Percentiles rank a stretch among this genome's conserved stretches.
phyloP scores from a whole-genome alignment of 2,888 invertebrate species.

The Nephrocerus scutellatus region DNA sequence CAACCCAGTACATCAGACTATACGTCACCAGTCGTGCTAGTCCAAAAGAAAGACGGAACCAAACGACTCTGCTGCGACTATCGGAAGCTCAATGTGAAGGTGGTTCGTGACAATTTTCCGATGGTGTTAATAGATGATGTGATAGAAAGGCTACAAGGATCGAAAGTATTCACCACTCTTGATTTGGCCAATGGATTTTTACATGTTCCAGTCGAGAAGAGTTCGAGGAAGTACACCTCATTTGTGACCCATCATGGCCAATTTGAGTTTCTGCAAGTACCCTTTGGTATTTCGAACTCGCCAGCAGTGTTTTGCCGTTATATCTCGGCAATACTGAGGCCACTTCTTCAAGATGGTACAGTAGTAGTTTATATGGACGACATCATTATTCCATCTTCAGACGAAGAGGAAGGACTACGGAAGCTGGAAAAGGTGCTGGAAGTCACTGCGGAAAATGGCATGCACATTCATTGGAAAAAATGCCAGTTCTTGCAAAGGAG shows the following conservation, averaged over 20 bases:
- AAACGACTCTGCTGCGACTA: constrained; percentile 8
- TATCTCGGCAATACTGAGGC: no score
- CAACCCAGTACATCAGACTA: constrained; percentile 28
- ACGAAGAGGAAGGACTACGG: constrained; percentile 4
- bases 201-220: background rate
- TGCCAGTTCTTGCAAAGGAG: constrained; percentile 15
- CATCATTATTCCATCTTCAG: constrained; percentile 3
- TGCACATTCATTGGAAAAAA: constrained; percentile 19
- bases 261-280: constrained; percentile 1
- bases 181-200: constrained; percentile 1
- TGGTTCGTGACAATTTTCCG: constrained; percentile 11
- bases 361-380: constrained; percentile 3
- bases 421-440: constrained; percentile 9
- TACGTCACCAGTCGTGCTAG: constrained; percentile 22
- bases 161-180: constrained; percentile 3
- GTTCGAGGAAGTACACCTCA: background rate
- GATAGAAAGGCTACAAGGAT: constrained; percentile 9
- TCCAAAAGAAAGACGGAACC: constrained; percentile 3
- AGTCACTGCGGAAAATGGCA: constrained; percentile 11
- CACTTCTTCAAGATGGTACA: background rate
- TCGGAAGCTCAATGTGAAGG: constrained; percentile 10
- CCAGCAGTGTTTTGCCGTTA: constrained; percentile 5
- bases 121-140: constrained; percentile 10
- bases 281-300: constrained; percentile 10
- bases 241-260: constrained; percentile 4